Base-by-base conservation (phyloP, 1,140 invertebrate species). In the Sinella curviseta region DNA sequence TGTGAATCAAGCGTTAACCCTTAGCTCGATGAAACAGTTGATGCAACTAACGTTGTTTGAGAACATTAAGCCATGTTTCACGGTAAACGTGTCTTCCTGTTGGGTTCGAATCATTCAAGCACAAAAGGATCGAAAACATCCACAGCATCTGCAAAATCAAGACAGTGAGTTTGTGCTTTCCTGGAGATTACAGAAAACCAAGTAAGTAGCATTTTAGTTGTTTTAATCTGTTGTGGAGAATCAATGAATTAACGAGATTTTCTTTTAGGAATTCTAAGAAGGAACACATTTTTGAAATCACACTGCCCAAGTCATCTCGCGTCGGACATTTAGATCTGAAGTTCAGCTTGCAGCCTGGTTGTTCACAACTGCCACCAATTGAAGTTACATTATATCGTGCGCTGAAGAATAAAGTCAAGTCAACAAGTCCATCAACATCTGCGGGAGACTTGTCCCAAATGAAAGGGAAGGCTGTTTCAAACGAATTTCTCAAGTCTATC, bases 281-380 rank as follows among this genome's bases (percentile, higher is more conserved):
- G 84, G 95, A 97, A 84, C 95, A 97, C 84, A 90, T 97, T 20
- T 92, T 97, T 85, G 95, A 97, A 86, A 87, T 97, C 0, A 94
- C 94, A 3, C 86, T 97, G 78, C 94, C 94, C 0, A 87, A 88
- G 55, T 89, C 86, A 60, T 91, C 92, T 48, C 91, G 90, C 65
- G 89, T 96, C 77, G 94, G 94, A 30, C 95, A 97, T 84, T 91
- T 97, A 24, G 94, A 97, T 86, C 90, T 97, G 8, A 92, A 93
- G 84, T 97, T 96, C 85, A 92, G 90, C 17, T 87, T 97, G 14
- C 94, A 95, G 84, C 89, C 92, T 12, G 90, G 92, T 20, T 94
- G 92, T 84, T 88, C 87, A 2, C 85, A 87, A 65, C 86, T 89
- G 74, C 90, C 91, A 20, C 91, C 93, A 75, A 84, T 86, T 74